Conservation (phyloP, 2,888 invertebrate genomes). For the Deladenus siricidicola region DNA sequence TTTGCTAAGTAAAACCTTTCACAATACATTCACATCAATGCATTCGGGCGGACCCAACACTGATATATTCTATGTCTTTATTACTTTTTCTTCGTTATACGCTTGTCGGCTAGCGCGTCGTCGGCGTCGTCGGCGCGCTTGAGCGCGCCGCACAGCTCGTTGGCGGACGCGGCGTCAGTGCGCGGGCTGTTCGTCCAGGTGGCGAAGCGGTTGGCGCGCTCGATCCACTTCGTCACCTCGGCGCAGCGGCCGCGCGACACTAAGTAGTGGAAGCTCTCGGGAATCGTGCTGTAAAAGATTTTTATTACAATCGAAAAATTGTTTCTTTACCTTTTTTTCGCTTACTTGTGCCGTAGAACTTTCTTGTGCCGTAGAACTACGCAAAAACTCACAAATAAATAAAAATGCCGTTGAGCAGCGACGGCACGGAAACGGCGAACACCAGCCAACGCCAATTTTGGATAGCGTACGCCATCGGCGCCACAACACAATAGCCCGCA, state of each 20-base stretch:
- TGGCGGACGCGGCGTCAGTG: background rate
- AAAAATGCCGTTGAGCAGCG: slow-evolving; percentile 21
- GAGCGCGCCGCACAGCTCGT: background rate
- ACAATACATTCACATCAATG: too few relatives aligned
- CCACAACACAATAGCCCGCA: slow-evolving; percentile 36
- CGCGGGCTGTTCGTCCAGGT: background rate
- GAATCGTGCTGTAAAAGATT: slow-evolving; percentile 13
- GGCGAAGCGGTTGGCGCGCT: slow-evolving; percentile 5
- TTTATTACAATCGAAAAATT: too few relatives aligned
- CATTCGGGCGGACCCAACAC: too few relatives aligned
- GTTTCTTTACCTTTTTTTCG: too few relatives aligned
- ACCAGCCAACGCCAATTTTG: slow-evolving; percentile 34
- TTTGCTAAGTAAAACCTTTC: too few relatives aligned
- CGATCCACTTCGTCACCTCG: slow-evolving; percentile 3
- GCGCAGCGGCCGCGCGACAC: slow-evolving; percentile 1
- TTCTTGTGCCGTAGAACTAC: too few relatives aligned
- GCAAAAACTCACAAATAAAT: slow-evolving; percentile 30
- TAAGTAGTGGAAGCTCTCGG: slow-evolving; percentile 22
- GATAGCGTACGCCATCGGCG: slow-evolving; percentile 31
- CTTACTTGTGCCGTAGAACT: too few relatives aligned
- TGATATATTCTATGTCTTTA: background rate
- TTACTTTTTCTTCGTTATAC: too few relatives aligned
- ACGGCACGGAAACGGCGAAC: slow-evolving; percentile 23
- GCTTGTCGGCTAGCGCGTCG: background rate
- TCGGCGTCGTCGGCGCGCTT: too few relatives aligned